Conservation (phyloP, 2,797 vertebrate species). For the Arctocebus calabarensis region DNA sequence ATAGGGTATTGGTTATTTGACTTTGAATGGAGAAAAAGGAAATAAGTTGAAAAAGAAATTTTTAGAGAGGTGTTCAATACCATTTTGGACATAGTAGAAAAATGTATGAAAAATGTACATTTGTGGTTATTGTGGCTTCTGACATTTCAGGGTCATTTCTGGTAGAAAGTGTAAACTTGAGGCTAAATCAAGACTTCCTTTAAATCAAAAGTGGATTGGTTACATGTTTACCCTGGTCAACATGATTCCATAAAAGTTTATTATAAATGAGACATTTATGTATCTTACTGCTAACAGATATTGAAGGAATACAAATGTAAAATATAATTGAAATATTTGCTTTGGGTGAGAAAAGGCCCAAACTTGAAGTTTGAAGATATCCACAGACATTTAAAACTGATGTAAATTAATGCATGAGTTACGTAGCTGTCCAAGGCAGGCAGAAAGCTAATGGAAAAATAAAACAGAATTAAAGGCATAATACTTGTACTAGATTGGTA, state of each 20-base stretch:
- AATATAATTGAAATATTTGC: slow-evolving; percentile 7
- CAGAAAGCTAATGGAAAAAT: slow-evolving; percentile 17
- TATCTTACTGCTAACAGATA: background rate
- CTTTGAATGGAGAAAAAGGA: background rate
- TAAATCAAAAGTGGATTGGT: slow-evolving; percentile 42
- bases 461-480: slow-evolving; percentile 9
- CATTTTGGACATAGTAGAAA: background rate
- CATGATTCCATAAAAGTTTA: slow-evolving; percentile 9
- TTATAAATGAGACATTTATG: slow-evolving; percentile 38
- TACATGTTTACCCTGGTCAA: background rate
- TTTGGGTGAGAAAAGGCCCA: slow-evolving; percentile 17
- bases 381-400: background rate
- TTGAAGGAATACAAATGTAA: slow-evolving; percentile 35
- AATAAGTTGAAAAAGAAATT: background rate
- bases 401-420: background rate
- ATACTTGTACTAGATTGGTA: background rate
- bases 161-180: background rate
- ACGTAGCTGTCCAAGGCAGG: background rate
- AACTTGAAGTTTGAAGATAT: background rate
- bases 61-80: background rate
- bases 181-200: background rate
- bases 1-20: background rate
- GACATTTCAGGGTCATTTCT: background rate
- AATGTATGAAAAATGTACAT: background rate
- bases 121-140: background rate